Evolutionary conservation across 2,113 vertebrate species (phyloP).

Genomic region (Elaphurus davidianus): DNA sequence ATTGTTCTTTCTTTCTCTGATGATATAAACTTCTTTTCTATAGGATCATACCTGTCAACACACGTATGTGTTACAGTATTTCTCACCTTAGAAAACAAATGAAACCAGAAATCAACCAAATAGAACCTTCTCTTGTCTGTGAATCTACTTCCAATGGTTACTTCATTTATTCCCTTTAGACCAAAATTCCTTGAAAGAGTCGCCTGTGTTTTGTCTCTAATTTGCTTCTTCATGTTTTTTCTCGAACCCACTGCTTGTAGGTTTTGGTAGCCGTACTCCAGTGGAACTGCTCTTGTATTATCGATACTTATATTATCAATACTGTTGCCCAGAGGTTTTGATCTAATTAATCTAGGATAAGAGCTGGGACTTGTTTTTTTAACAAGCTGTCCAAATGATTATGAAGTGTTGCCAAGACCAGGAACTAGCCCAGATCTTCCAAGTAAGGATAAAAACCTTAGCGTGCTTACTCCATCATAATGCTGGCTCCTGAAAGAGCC

Average conservation of each 20-base stretch:
- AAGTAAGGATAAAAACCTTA: not conserved
- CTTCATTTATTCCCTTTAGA: not conserved
- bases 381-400: not conserved
- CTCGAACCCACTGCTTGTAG: not conserved
- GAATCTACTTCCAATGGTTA: not conserved
- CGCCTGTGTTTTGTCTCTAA: not conserved
- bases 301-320: not conserved
- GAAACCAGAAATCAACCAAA: not conserved
- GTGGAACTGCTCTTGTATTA: not conserved
- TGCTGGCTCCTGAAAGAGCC: not conserved
- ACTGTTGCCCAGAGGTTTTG: not conserved
- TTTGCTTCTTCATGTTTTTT: not conserved
- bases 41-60: not conserved
- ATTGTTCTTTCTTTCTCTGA: not conserved
- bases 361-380: not conserved
- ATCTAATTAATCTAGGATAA: not conserved
- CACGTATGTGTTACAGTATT: not conserved
- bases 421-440: not conserved
- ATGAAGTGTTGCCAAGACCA: not conserved
- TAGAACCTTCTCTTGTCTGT: not conserved
- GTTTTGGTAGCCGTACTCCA: not conserved
- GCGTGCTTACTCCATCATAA: not conserved
- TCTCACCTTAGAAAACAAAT: not conserved
- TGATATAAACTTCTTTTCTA: not conserved
- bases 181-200: not conserved